Base-by-base conservation (phyloP, 2,113 vertebrate species). In the Arvicanthis niloticus region DNA sequence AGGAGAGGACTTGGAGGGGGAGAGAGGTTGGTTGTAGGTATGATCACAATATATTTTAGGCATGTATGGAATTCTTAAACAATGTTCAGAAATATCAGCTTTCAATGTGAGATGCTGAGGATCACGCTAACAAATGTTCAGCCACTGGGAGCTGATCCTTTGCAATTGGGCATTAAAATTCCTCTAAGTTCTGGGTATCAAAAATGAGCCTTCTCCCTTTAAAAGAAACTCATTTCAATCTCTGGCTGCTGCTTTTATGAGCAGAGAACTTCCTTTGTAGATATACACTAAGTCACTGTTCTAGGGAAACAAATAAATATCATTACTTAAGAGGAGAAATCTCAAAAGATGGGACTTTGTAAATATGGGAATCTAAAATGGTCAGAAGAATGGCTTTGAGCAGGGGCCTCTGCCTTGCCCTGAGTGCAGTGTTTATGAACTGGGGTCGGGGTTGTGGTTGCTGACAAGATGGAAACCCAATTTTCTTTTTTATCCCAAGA, bases 401-500 rank as follows among this genome's bases (percentile, higher is more conserved):
- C 34, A 7, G 37, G 68, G 48, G 9, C 34, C 13, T 12, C 48
- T 42, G 78, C 51, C 87, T 31, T 45, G 9, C 42, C 84, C 48
- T n/a, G 17, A 73, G 56, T 42, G 91, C 21, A 90, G 58, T 82
- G 45, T 95, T 72, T 88, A 70, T 80, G 21, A 93, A 81, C 72
- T 53, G 65, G 75, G 40, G 56, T 65, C n/a, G 78, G 37, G 70
- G 37, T 0, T 3, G 53, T 56, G 42, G 70, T 84, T 22, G 53
- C 65, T 85, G 75, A 81, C 53, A 89, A 67, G 85, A 95, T 68
- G 24, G 75, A 60, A 58, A 96, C 70, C 31, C 31, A 2, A 42
- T 70, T 77, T 89, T 51, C 91, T 94, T 40, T 91, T 95, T 93
- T 85, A 81, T 77, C 34, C 45, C 45, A 65, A 60, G 72, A 24